Conservation (phyloP, 2,888 invertebrate genomes). For the Acanthopleura granulata region DNA sequence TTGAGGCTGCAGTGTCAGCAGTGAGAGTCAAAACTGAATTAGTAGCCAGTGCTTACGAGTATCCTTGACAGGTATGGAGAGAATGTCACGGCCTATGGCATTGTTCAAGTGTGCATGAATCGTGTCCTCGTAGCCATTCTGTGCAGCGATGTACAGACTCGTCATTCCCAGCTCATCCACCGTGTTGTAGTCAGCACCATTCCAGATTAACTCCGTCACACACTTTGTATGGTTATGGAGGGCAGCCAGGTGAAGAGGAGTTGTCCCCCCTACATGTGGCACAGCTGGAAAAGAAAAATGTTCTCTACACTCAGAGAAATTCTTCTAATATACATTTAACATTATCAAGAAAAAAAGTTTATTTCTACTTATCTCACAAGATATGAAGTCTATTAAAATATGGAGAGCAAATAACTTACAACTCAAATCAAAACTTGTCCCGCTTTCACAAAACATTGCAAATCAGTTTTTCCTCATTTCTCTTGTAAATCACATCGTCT, state of each 20-base stretch:
- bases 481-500: no score
- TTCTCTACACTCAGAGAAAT: background rate
- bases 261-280: slow-evolving; percentile 64
- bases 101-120: slow-evolving; percentile 61
- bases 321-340: background rate
- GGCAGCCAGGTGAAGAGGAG: slow-evolving; percentile 65
- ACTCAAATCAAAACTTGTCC: no score
- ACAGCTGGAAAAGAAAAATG: slow-evolving; percentile 42
- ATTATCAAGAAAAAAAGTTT: background rate
- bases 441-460: no score
- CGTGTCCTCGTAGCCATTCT: slow-evolving; percentile 51
- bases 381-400: no score
- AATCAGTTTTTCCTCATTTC: no score
- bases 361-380: background rate
- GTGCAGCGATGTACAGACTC: slow-evolving; percentile 63
- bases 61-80: slow-evolving; percentile 62
- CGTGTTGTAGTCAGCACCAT: slow-evolving; percentile 67
- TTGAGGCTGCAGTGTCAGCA: no score
- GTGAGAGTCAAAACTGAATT: no score
- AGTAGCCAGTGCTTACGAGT: slow-evolving; percentile 38
- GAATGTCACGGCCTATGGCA: slow-evolving; percentile 65
- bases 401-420: no score
- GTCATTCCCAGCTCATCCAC: slow-evolving; percentile 63
- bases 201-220: slow-evolving; percentile 61
- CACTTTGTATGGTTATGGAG: slow-evolving; percentile 58